A percentile compares a stretch with the other conserved stretches of the same genome.
phyloP scores from a whole-genome alignment of 2,888 invertebrate genomes.

The Drosophila prostipennis region DNA sequence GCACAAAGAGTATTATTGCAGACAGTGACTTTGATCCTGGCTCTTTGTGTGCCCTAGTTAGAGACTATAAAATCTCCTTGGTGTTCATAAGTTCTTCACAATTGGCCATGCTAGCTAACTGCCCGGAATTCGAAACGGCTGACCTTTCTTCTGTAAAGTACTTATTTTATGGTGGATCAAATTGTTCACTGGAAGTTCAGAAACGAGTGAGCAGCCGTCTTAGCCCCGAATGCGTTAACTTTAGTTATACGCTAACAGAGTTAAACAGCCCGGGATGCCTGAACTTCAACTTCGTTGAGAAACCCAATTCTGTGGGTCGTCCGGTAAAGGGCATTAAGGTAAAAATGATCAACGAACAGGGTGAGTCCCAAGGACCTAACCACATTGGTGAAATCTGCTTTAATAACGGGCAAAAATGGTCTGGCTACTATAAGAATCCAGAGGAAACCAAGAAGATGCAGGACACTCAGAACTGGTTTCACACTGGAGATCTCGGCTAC shows the following conservation, averaged over 20 bases:
- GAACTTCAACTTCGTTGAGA: slow-evolving; percentile 42
- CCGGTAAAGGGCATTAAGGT: slow-evolving; percentile 51
- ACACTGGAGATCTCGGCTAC: slow-evolving; percentile 78
- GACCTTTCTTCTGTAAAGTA: slow-evolving; percentile 53
- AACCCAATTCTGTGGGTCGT: slow-evolving; percentile 26
- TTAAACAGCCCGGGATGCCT: slow-evolving; percentile 49
- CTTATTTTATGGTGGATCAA: slow-evolving; percentile 56
- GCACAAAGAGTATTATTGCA: slow-evolving; percentile 65
- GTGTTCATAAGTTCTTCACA: slow-evolving; percentile 57
- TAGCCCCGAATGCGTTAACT: slow-evolving; percentile 47
- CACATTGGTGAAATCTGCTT: slow-evolving; percentile 71
- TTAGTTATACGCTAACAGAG: slow-evolving; percentile 69
- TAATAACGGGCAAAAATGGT: slow-evolving; percentile 53
- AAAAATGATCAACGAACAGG: slow-evolving; percentile 67
- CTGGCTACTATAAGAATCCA: slow-evolving; percentile 72
- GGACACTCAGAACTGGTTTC: slow-evolving; percentile 73
- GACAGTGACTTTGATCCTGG: slow-evolving; percentile 54
- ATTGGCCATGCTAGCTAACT: slow-evolving; percentile 50
- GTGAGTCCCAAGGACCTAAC: slow-evolving; percentile 50
- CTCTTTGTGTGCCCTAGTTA: slow-evolving; percentile 47
- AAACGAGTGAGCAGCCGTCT: slow-evolving; percentile 52
- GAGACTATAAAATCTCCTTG: slow-evolving; percentile 54
- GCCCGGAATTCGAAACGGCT: slow-evolving; percentile 39
- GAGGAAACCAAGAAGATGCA: slow-evolving; percentile 55
- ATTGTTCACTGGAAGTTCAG: slow-evolving; percentile 50